Base-by-base conservation (phyloP, 2,888 invertebrate genomes). In the Apamea sordens region DNA sequence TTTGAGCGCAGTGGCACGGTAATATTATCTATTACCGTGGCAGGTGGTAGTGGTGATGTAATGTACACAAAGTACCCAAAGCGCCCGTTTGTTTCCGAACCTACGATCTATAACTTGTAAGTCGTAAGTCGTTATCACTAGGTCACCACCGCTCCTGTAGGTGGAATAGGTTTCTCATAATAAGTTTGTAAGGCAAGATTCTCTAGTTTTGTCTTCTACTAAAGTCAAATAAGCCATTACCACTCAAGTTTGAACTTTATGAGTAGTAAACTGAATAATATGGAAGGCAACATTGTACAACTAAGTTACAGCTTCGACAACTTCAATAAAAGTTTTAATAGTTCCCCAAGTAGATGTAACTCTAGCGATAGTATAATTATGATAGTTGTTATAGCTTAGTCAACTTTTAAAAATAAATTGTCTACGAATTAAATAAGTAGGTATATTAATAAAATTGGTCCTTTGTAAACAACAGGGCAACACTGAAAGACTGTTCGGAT, bases 271-370 rank as follows among this genome's bases (percentile, higher is more conserved):
- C 78, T 73, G 63, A 70, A 47, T 77, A 72, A 36, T 67, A 63
- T 18, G 24, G 24, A 70, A 53, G n/a, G 50, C 28, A 71, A 79
- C 68, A 82, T 76, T 69, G 44, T 76, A 75, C 21, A 82, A 68
- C 53, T 61, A 61, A 61, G 76, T 80, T 63, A 68, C 15, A 47
- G 56, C 61, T 81, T 74, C 61, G 59, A 50, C 67, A 24, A 36
- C 36, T 82, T 24, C 81, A 61, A 53, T 74, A 81, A 63, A 81
- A 81, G 36, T 74, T 82, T 44, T 28, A 65, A n/a, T 32, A 80
- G 56, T 67, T 74, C 21, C 11, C 32, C 18, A 61, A 63, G 61
- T 68, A 53, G n/a, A 2, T 36, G 28, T 82, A 56, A 63, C 53
- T 56, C 28, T 56, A 47, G 10, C 24, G 18, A 75, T 56, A 56